Evolutionary conservation across 2,888 invertebrate genomes (phyloP).

Genomic region (Dynastes tityus): DNA sequence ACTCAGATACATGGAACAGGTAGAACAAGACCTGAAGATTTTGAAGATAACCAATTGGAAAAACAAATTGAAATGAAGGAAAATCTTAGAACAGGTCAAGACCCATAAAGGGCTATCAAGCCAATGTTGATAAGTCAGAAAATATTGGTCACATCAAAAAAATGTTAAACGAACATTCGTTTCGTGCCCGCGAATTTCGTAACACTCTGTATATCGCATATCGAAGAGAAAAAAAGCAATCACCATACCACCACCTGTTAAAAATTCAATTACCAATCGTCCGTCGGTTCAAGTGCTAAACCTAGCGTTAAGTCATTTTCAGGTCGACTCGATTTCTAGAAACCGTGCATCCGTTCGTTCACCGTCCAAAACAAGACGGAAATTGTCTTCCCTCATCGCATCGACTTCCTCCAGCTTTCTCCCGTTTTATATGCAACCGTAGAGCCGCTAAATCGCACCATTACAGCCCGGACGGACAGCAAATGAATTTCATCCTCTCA

Average conservation of each 20-base stretch:
- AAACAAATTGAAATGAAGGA: too few species aligned
- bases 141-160: too few species aligned
- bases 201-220: too few species aligned
- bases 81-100: too few species aligned
- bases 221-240: not conserved
- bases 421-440: not conserved
- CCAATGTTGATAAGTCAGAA: too few species aligned
- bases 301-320: constrained; percentile 39
- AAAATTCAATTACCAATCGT: too few species aligned
- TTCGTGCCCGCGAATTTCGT: too few species aligned
- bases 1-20: too few species aligned
- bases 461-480: not conserved
- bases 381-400: constrained; percentile 2
- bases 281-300: constrained; percentile 7
- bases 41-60: too few species aligned
- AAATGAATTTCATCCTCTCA: constrained; percentile 15
- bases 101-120: too few species aligned
- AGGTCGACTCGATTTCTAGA: constrained; percentile 40
- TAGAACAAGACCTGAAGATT: too few species aligned
- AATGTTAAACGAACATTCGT: too few species aligned
- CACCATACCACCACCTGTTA: not conserved
- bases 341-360: constrained; percentile 35
- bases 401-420: not conserved
- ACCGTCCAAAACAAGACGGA: constrained; percentile 21
- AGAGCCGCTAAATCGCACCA: not conserved